phyloP scores from a whole-genome alignment of 2,888 invertebrate species.

The Ischnus inquisitorius region DNA sequence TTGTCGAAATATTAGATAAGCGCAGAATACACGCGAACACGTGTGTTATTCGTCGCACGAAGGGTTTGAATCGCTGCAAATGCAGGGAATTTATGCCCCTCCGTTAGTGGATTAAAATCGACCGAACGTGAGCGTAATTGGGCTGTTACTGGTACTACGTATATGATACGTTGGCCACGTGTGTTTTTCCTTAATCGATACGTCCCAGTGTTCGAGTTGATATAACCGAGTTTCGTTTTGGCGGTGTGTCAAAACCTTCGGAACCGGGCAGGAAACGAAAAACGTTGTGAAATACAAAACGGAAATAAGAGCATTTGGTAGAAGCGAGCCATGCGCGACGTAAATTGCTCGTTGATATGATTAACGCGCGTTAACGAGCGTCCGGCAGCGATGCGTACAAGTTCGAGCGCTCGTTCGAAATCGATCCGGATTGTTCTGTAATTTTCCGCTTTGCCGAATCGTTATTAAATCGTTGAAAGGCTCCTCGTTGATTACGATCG shows the following conservation, averaged over 20 bases:
- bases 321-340: neutral
- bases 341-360: conserved; percentile 20
- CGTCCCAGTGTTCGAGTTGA: no score
- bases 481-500: conserved; percentile 1
- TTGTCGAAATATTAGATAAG: no score
- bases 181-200: neutral
- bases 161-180: neutral
- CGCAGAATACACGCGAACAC: no score
- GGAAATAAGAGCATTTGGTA: neutral
- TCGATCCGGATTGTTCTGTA: conserved; percentile 14
- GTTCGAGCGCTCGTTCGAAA: conserved; percentile 9
- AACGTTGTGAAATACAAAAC: no score
- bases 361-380: conserved; percentile 26
- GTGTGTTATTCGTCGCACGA: neutral
- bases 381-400: neutral
- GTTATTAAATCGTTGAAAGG: conserved; percentile 10
- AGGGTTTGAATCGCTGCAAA: neutral
- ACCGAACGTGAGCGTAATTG: conserved; percentile 35
- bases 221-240: no score
- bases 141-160: conserved; percentile 1
- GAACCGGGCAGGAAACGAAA: no score
- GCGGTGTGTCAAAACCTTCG: no score
- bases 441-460: conserved; percentile 16
- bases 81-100: neutral
- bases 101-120: conserved; percentile 13